phyloP scores from a whole-genome alignment of 2,797 vertebrate genomes.

The Pseudochirops corinnae region DNA sequence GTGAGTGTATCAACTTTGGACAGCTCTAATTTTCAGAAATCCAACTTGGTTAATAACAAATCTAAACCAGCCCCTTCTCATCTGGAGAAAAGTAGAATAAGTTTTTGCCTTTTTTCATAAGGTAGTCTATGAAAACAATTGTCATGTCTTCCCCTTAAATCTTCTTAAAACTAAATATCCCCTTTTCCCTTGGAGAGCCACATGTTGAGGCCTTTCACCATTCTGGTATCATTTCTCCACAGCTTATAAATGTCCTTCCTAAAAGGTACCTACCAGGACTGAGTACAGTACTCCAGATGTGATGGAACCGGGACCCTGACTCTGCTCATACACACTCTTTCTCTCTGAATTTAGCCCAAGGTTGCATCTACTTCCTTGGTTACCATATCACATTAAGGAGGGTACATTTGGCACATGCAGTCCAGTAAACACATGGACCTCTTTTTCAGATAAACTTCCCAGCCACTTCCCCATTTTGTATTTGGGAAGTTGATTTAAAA shows the following conservation, averaged over 20 bases:
- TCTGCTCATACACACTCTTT: neutral
- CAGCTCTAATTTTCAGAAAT: neutral
- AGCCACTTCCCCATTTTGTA: neutral
- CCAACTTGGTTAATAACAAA: neutral
- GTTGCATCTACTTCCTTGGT: neutral
- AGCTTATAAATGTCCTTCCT: neutral
- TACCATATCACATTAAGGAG: neutral
- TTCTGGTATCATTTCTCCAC: neutral
- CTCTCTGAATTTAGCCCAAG: neutral
- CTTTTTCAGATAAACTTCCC: neutral
- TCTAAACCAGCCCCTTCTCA: neutral
- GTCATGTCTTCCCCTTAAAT: neutral
- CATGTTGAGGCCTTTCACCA: neutral
- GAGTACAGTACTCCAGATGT: neutral
- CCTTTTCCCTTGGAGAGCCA: neutral
- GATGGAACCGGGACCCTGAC: neutral
- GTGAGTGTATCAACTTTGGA: neutral
- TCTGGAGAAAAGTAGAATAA: neutral
- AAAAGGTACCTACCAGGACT: neutral
- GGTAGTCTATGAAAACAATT: neutral
- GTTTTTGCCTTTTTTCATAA: neutral
- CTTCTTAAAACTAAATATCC: neutral
- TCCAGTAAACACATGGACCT: neutral
- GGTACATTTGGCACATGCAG: neutral
- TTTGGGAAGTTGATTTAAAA: neutral